A percentile compares a stretch with the other conserved stretches of the same genome.
phyloP scores from a whole-genome alignment of 2,888 invertebrate species.

The Heteromurus nitidus region DNA sequence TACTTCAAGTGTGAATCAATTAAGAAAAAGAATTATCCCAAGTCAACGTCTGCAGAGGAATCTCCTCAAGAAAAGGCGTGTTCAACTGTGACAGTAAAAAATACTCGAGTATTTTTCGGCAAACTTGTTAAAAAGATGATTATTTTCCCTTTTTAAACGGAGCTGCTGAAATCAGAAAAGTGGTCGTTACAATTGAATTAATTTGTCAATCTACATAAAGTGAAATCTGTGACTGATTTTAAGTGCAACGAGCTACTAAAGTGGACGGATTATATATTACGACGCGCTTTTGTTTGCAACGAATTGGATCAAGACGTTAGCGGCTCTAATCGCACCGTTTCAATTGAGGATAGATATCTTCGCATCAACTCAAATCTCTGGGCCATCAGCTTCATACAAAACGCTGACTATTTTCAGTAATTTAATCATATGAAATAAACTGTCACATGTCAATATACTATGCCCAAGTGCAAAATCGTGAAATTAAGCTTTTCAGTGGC shows the following conservation, averaged over 20 bases:
- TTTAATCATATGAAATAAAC: background rate
- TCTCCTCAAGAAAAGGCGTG: too few species aligned
- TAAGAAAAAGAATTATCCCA: too few species aligned
- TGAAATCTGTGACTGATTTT: slow-evolving; percentile 25
- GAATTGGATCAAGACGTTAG: slow-evolving; percentile 24
- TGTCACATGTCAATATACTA: background rate
- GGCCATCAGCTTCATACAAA: background rate
- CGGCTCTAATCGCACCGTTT: too few species aligned
- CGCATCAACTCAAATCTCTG: background rate
- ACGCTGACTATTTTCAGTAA: slow-evolving; percentile 7
- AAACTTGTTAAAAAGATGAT: background rate
- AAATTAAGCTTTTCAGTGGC: background rate
- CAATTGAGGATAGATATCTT: background rate
- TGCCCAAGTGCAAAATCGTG: background rate
- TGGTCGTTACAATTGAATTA: background rate
- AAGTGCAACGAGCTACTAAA: background rate
- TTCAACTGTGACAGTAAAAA: too few species aligned
- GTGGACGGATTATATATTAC: background rate
- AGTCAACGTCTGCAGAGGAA: too few species aligned
- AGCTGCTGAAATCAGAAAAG: background rate
- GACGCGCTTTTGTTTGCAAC: background rate
- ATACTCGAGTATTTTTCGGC: background rate
- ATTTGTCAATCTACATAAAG: slow-evolving; percentile 3
- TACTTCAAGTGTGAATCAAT: too few species aligned
- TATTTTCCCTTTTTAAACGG: background rate